Percentiles rank a stretch among this genome's conserved stretches.
These are phyloP conservation scores for Oasisia sp. DNA, from an alignment of 2,888 invertebrate species.

Conservation along the genomic window DNA sequence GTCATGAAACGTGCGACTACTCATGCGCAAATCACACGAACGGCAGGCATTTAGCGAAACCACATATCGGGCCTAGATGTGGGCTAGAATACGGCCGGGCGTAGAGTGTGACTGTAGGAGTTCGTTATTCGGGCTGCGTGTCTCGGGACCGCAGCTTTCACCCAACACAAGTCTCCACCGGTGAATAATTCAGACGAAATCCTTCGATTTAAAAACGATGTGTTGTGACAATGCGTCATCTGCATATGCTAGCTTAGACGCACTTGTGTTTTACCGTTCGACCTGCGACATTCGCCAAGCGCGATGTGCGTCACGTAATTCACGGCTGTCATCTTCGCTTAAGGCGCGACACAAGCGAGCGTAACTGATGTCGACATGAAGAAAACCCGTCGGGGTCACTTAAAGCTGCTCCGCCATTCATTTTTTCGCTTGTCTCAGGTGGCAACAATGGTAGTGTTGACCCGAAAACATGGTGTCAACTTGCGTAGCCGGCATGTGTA, in stretches of 20 bases:
- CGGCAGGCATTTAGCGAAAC: background rate
- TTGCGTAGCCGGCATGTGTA: background rate
- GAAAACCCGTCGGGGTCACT: background rate
- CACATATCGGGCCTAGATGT: background rate
- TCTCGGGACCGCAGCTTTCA: background rate
- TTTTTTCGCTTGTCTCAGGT: background rate
- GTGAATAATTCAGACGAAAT: background rate
- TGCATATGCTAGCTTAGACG: background rate
- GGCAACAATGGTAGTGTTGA: background rate
- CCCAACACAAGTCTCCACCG: background rate
- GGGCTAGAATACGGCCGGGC: background rate
- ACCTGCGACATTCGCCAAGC: background rate
- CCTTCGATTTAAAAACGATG: background rate
- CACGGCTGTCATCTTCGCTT: background rate
- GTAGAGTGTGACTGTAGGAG: background rate
- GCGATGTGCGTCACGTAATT: conserved; percentile 1
- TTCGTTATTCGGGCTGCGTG: background rate
- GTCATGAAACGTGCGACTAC: no score
- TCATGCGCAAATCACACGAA: background rate
- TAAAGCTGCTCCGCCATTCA: background rate
- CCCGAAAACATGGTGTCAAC: background rate
- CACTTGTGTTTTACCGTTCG: conserved; percentile 5
- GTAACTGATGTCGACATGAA: background rate
- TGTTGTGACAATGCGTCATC: background rate
- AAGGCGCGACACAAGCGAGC: background rate